Conservation (phyloP, 2,113 vertebrate species). For the Climacteris rufus region DNA sequence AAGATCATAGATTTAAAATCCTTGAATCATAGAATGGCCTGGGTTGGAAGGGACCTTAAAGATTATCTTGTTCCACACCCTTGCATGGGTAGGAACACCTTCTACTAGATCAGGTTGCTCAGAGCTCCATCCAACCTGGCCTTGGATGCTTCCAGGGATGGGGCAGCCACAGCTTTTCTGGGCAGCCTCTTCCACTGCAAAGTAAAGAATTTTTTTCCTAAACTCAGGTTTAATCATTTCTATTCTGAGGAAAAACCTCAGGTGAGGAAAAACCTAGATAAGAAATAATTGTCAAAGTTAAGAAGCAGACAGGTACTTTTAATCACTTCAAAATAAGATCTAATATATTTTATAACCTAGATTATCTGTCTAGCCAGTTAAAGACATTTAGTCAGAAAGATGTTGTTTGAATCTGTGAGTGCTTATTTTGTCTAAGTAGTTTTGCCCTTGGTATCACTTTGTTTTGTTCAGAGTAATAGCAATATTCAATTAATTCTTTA, state of each 20-base stretch:
- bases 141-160: not conserved
- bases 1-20: not conserved
- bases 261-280: not conserved
- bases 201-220: not conserved
- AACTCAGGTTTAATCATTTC: not conserved
- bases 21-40: not conserved
- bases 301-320: not conserved
- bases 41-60: not conserved
- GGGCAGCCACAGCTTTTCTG: not conserved
- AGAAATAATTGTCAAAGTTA: not conserved
- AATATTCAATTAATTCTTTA: not conserved
- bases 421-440: not conserved
- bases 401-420: not conserved
- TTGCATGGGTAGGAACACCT: not conserved
- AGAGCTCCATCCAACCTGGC: not conserved
- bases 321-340: not conserved
- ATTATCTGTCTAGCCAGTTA: not conserved
- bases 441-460: not conserved
- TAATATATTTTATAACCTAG: not conserved
- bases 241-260: not conserved
- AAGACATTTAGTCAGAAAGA: not conserved
- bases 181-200: not conserved
- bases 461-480: not conserved
- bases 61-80: not conserved
- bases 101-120: not conserved